Base-by-base conservation (phyloP, 1,140 invertebrate species). In the Papilio helenus region DNA sequence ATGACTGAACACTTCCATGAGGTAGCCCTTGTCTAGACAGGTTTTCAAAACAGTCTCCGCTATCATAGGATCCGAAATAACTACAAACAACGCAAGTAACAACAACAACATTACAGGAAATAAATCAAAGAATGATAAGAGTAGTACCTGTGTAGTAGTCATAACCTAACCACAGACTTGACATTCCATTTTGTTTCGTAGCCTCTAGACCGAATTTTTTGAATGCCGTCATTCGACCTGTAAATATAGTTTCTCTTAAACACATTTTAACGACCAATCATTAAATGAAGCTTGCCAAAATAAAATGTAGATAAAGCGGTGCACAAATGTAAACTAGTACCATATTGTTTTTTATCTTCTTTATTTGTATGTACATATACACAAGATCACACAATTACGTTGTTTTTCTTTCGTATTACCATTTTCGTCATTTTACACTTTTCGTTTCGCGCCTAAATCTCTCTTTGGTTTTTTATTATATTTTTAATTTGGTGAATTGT, bases 21-120 rank as follows among this genome's bases (percentile, higher is more conserved):
- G 46, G 1, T 81, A 51, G 42, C 83, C 82, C 44, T 88, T 88
- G 14, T 83, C 83, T 5, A 86, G 58, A 42, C 79, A 81, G 1
- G 79, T 65, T n/a, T 83, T 85, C 12, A 86, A 12, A 1, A 87
- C 79, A 4, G 80, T 42, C 14, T 85, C 81, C 0, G 84, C 79
- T 23, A 79, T 73, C 3, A 73, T 76, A 8, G 87, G 80, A 46
- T 88, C 87, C 0, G 84, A 76, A 65, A 86, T 68, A 8, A 82
- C 87, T 88, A 78, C 23, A 82, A 86, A 23, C 26, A 42, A 80
- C 55, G 79, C 61, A 4, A 29, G 61, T 16, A 68, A 14, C 20
- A 5, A 5, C 4, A 68, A 34, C 12, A 68, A 16, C 14, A 16
- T 46, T 46, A 46, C 44, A 46, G 34, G 34, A 39, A 39, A 39